Evolutionary conservation across 2,113 vertebrate species (phyloP), one percentile per base, ranked within the genome.

Genomic region (Trinectes maculatus): DNA sequence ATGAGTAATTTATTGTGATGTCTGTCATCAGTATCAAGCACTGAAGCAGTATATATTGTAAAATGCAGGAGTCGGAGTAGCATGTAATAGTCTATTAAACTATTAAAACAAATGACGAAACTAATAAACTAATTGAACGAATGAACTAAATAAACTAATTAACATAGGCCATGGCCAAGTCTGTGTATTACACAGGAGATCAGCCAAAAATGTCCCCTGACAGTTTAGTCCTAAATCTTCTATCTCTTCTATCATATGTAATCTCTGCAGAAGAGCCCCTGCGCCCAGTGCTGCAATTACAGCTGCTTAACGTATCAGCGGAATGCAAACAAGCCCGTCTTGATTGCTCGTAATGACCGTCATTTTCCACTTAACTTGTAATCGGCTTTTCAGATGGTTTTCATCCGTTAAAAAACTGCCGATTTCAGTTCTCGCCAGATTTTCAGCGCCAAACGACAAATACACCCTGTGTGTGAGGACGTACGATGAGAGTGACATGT

Each of bases 331-430:
- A 89, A 80, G 77, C 69, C 49, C 47, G 72, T 83, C 79, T 80
- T 78, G 79, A 88, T 87, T 88, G 71, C 83, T 79, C 77, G 71
- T 86, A 89, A 87, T 85, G 77, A 86, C 89, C 59, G 79, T 90
- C 65, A 89, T 89, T 90, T 89, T 78, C 84, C 85, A 87, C 84
- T 90, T 87, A 83, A 74, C 64, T 80, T 68, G 48, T 84, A 89
- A 89, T 82, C 79, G 42, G 75, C 79, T 86, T 83, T 77, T 77
- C 80, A 67, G 72, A 85, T 79, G 69, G 71, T 74, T 74, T 77
- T 80, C 71, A 83, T 72, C 39, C 16, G 51, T 39, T 37, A 6
- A 57, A 61, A 79, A 44, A 47, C 18, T 5, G 31, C 31, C 25
- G 36, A 62, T 34, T n/a, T 3, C 16, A 56, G 66, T 72, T 48